Evolutionary conservation across 37 sponge, comb jelly and placozoan species (phyloP), one percentile per base, ranked within the genome.

Genomic region (Ianthella basta): DNA sequence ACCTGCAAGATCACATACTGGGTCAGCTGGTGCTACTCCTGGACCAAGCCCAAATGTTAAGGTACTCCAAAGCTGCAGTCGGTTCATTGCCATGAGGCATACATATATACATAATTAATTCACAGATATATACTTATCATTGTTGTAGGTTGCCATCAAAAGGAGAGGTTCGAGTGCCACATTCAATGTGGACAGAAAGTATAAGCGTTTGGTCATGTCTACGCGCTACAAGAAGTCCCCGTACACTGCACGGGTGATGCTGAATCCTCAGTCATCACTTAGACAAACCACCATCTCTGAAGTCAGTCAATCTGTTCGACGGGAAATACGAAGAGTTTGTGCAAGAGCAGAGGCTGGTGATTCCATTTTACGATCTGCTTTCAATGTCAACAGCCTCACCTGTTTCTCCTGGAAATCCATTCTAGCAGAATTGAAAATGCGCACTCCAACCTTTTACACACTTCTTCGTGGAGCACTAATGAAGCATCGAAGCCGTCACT

Each of bases 141-240:
- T 44, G 50, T 44, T 44, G 50, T 8, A 44, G 50, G 50, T 44
- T 44, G 3, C 50, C 50, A 44, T 44, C 50, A 44, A 44, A 44
- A 3, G 50, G 50, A 44, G 50, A 44, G 50, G 50, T 44, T 44
- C 50, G 50, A 44, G 3, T 44, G 50, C 50, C 50, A 44, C 50
- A 44, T 44, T 44, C 8, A 44, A 44, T 44, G 50, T 44, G 6
- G 50, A 3, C 50, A 44, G 50, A 44, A 44, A 44, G 50, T 83
- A 67, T 29, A 83, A 66, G 69, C 34, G 29, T 21, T 16, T 83
- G 30, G 83, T 66, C 16, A 83, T 53, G 60, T 60, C 75, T 36
- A 84, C 77, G 8, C 74, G 85, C 19, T 84, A 84, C 85, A 84
- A 84, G 56, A 55, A 84, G 20, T 18, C 85, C 23, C 40, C 75